Evolutionary conservation across 2,113 vertebrate genomes (phyloP).

Genomic region (Cephalopterus ornatus): DNA sequence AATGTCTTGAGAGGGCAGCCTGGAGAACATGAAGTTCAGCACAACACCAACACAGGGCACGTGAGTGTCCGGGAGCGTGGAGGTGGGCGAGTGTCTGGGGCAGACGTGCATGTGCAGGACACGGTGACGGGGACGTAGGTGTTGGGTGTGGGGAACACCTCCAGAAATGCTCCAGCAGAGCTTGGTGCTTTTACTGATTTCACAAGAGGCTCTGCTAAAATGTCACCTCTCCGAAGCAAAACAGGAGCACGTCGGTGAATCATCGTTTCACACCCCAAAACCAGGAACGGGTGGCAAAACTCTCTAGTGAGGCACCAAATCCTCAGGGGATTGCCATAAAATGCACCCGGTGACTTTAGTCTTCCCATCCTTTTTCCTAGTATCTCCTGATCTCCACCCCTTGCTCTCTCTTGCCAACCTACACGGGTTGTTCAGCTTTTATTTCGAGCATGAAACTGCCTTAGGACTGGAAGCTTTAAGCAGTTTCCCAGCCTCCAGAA

Average conservation of each 20-base stretch:
- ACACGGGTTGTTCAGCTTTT: conserved; percentile 27
- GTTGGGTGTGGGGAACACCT: conserved; percentile 30
- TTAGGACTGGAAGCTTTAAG: conserved; percentile 60
- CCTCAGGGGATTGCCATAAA: conserved; percentile 16
- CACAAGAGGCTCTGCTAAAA: conserved; percentile 41
- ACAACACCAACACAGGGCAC: not conserved
- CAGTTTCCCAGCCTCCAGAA: conserved; percentile 57
- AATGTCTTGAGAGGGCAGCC: not conserved
- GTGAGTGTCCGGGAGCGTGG: not conserved
- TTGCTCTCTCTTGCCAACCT: not conserved
- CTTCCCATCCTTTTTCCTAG: not conserved
- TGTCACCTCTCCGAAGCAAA: conserved; percentile 30
- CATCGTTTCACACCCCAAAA: conserved; percentile 49
- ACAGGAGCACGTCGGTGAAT: not conserved
- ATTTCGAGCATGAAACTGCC: conserved; percentile 57
- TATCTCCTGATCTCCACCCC: conserved; percentile 22
- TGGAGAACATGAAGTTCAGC: not conserved
- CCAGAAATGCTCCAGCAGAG: not conserved
- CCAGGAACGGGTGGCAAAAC: conserved; percentile 37
- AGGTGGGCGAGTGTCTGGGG: not conserved
- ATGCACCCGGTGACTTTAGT: not conserved
- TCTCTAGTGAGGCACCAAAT: conserved; percentile 20
- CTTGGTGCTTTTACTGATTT: not conserved
- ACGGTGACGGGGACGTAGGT: not conserved
- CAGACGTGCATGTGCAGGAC: not conserved